Percentiles rank a stretch among this genome's conserved stretches.
phyloP scores from a whole-genome alignment of 2,797 vertebrate genomes.

The Petrocephalus sullivani region DNA sequence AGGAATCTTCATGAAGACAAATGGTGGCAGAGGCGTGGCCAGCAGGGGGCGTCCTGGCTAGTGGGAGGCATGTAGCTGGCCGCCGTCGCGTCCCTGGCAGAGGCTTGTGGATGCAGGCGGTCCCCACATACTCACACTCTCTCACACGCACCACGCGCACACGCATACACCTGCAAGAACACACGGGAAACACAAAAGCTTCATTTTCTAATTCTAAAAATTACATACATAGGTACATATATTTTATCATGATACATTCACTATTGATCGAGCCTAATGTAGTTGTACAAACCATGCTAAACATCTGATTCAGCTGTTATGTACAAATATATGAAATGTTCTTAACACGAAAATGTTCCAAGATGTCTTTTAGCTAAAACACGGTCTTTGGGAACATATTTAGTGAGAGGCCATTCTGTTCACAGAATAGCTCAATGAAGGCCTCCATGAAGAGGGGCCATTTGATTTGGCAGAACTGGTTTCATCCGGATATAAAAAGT shows the following conservation, averaged over 20 bases:
- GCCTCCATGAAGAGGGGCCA: not conserved
- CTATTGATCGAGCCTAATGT: not conserved
- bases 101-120: slow-evolving; percentile 40
- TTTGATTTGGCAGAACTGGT: not conserved
- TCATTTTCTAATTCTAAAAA: not conserved
- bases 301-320: not conserved
- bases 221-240: not conserved
- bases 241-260: not conserved
- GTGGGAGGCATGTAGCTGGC: slow-evolving; percentile 46
- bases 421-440: not conserved
- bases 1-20: slow-evolving; percentile 98
- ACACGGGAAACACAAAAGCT: not conserved
- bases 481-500: not conserved
- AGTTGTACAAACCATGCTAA: not conserved
- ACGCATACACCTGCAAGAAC: not conserved
- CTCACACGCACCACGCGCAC: not conserved
- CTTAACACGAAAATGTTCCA: not conserved
- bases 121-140: slow-evolving; percentile 21
- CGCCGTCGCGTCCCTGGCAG: slow-evolving; percentile 41
- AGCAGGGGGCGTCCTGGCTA: slow-evolving; percentile 44
- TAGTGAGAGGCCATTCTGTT: not conserved
- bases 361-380: not conserved
- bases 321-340: not conserved
- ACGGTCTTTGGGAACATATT: not conserved
- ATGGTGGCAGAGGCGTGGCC: slow-evolving; percentile 61